Percentiles rank a stretch among this genome's conserved stretches.
Conservation (phyloP, 2,888 invertebrate species). For the Xestia c-nigrum region DNA sequence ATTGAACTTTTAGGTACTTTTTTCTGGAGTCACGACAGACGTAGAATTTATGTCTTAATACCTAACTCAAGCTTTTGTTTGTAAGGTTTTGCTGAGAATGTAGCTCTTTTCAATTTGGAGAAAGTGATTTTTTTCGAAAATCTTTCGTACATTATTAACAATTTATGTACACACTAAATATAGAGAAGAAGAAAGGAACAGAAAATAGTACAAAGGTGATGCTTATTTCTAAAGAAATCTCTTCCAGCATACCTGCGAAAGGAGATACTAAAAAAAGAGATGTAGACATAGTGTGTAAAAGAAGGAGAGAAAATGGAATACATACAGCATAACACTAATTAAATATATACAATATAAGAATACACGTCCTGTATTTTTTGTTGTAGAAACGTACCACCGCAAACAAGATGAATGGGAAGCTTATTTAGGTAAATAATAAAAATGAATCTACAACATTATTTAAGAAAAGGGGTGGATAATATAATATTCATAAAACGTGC, state of each 20-base stretch:
- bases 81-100: conserved; percentile 11
- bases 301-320: too few relatives aligned
- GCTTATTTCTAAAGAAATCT: too few relatives aligned
- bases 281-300: too few relatives aligned
- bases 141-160: conserved; percentile 2
- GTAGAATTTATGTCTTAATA: conserved; percentile 44
- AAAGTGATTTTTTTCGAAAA: background rate
- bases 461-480: background rate
- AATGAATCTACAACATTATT: background rate
- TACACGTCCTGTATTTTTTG: background rate
- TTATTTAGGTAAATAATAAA: background rate
- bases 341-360: too few relatives aligned
- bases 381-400: background rate
- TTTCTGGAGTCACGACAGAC: conserved; percentile 28
- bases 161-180: too few relatives aligned
- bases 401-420: too few relatives aligned
- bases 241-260: too few relatives aligned
- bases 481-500: background rate
- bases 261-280: too few relatives aligned
- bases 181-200: too few relatives aligned
- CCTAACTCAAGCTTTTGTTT: conserved; percentile 24
- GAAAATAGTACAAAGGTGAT: too few relatives aligned
- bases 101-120: conserved; percentile 19
- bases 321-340: too few relatives aligned
- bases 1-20: conserved; percentile 51